A percentile compares a stretch with the other conserved stretches of the same genome.
Conservation (phyloP, 2,797 vertebrate species). For the Acrossocheilus wenchowensis region DNA sequence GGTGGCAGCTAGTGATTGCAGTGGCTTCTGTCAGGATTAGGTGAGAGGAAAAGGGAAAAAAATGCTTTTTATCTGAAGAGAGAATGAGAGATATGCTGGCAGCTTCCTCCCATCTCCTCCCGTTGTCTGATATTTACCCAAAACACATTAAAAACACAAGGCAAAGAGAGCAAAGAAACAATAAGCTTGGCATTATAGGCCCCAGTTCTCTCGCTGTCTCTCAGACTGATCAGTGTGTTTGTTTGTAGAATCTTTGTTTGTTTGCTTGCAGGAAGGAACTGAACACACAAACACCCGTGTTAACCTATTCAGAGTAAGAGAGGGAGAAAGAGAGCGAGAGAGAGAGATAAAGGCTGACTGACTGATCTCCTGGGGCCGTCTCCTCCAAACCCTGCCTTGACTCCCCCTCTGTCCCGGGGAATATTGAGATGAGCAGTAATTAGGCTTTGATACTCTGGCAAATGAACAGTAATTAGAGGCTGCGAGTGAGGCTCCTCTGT, state of each 20-base stretch:
- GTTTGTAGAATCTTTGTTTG: constrained; percentile 91
- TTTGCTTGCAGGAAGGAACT: constrained; percentile 88
- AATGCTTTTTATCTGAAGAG: constrained; percentile 87
- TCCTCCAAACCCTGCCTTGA: constrained; percentile 93
- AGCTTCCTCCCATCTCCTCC: constrained; percentile 76
- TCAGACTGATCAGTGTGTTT: constrained; percentile 93
- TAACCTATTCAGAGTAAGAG: constrained; percentile 86
- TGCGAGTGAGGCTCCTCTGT: constrained; percentile 92
- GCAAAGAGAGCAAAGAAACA: constrained; percentile 83
- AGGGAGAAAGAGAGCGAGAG: constrained; percentile 35
- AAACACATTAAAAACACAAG: constrained; percentile 92
- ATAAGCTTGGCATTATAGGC: constrained; percentile 82
- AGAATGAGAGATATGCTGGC: constrained; percentile 85
- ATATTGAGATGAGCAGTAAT: constrained; percentile 99
- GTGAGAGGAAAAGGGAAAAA: constrained; percentile 80
- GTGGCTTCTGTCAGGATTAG: constrained; percentile 92
- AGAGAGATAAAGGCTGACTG: constrained; percentile 89
- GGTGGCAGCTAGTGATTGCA: constrained; percentile 91
- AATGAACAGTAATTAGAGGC: constrained; percentile 99
- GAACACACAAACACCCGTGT: constrained; percentile 84
- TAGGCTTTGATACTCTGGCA: constrained; percentile 99
- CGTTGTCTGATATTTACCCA: constrained; percentile 91
- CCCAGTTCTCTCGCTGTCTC: constrained; percentile 79
- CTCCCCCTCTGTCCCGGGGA: constrained; percentile 91
- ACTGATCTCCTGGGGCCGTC: constrained; percentile 90